Percentiles rank a stretch among this genome's conserved stretches.
phyloP scores from a whole-genome alignment of 2,797 vertebrate genomes.

The Pangasius mekongensis region DNA sequence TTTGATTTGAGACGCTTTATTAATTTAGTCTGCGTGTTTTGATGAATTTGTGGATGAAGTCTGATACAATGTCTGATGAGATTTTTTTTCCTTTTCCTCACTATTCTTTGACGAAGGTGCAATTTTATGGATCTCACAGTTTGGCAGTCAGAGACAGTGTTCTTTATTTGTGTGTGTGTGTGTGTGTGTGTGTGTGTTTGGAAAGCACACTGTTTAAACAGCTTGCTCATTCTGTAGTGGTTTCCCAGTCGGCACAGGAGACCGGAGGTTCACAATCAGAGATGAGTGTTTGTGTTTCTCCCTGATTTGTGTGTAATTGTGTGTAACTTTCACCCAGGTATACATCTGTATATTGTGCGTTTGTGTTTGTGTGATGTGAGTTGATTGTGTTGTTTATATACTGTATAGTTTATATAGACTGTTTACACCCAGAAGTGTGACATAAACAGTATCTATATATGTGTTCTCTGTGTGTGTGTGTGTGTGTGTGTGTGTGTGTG shows the following conservation, averaged over 20 bases:
- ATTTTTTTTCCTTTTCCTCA: background rate
- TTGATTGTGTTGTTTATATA: conserved; percentile 16
- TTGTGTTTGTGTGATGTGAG: conserved; percentile 36
- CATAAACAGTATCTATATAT: background rate
- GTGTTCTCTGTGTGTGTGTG: background rate
- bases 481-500: conserved; percentile 21
- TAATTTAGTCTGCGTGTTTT: background rate
- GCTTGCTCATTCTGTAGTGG: background rate
- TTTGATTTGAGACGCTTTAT: background rate
- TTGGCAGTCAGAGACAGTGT: background rate
- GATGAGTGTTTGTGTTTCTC: conserved; percentile 10
- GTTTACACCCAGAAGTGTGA: background rate
- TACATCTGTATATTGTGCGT: background rate
- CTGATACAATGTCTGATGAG: background rate
- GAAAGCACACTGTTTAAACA: conserved; percentile 13
- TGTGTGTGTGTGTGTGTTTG: conserved; percentile 37
- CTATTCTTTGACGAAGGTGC: background rate
- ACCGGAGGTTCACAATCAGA: conserved; percentile 49
- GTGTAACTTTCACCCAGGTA: conserved; percentile 9
- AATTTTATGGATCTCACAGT: background rate
- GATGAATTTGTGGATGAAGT: background rate
- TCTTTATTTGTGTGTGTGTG: conserved; percentile 31
- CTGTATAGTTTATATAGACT: background rate
- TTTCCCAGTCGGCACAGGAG: conserved; percentile 44
- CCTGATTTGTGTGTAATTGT: conserved; percentile 6